Base-by-base conservation (phyloP, 2,113 vertebrate species). In the Podarcis raffonei region DNA sequence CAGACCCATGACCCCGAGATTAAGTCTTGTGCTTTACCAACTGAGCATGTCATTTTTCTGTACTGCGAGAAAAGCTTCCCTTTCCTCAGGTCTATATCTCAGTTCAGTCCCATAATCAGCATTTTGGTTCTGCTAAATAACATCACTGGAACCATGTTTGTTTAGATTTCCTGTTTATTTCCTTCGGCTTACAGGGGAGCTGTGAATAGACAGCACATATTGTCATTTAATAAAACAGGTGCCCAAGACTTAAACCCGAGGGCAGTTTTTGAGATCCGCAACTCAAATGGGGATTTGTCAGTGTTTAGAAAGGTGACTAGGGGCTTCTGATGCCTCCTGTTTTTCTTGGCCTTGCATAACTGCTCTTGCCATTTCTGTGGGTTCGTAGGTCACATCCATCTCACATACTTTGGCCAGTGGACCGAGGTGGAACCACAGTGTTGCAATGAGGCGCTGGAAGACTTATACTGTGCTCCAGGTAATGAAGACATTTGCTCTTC, bases 381-480 rank as follows among this genome's bases (percentile, higher is more conserved):
- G 42, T 81, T 89, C 87, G 90, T 95, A 99, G 99, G 99, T 93
- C 98, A 98, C 2, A 86, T 98, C 91, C 97, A 97, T 90, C 97
- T 99, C 95, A 99, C 99, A 0, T 99, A 99, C 94, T 99, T 99
- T 90, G 98, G 99, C 92, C 99, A 99, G 95, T 99, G 99, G 99
- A 98, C 98, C 30, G 98, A 99, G 76, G 98, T 99, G 93, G 98
- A 99, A 94, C 96, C 97, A 13, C 97, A 97, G 81, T 98, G 95
- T 83, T 97, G 97, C 97, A 94, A 94, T 48, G 97, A 96, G 93
- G 98, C 99, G 3, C 87, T 80, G 92, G 98, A 99, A 59, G 94
- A 98, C 88, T 97, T 99, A 91, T 99, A 99, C 94, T 98, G 98
- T 42, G 99, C 99, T 85, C 99, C 99, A 97, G 99, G 99, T 99